Evolutionary conservation across 1,140 invertebrate species (phyloP).

Genomic region (Proales similis): DNA sequence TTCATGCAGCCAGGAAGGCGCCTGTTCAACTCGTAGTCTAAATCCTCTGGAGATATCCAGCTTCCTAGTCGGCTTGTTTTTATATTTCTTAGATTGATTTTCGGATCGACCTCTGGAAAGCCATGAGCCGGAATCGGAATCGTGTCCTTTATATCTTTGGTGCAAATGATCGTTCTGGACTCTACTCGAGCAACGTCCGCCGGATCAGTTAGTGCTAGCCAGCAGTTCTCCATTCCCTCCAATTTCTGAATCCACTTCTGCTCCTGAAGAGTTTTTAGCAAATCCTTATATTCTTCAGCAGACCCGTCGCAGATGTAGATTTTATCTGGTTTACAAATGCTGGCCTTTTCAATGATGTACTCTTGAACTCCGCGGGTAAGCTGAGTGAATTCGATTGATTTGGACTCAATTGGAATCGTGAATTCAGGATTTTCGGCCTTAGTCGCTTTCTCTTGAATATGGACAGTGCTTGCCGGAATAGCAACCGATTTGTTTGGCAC

Average conservation of each 20-base stretch:
- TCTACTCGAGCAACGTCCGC: constrained; percentile 94
- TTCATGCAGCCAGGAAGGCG: constrained; percentile 91
- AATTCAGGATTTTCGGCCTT: no score
- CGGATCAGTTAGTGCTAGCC: constrained; percentile 86
- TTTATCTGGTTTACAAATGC: constrained; percentile 71
- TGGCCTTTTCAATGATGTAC: constrained; percentile 42
- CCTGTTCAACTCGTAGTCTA: constrained; percentile 72
- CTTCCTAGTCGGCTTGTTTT: constrained; percentile 66
- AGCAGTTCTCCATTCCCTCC: constrained; percentile 90
- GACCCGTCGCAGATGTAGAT: constrained; percentile 87
- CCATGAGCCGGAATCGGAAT: constrained; percentile 61
- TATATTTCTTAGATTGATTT: constrained; percentile 33
- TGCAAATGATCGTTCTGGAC: constrained; percentile 87
- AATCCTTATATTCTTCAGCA: constrained; percentile 66
- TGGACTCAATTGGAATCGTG: no score
- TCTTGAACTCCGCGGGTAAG: neutral
- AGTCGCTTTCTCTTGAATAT: no score
- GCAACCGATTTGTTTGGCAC: no score
- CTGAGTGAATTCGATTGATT: no score
- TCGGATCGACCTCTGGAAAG: constrained; percentile 37
- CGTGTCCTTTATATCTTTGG: constrained; percentile 69
- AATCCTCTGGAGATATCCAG: constrained; percentile 80
- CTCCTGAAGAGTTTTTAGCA: constrained; percentile 54
- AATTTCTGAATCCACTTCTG: constrained; percentile 68
- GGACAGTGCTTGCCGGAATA: no score